These are phyloP conservation scores for Epinotia bilunana DNA, from an alignment of 2,888 invertebrate genomes.

Conservation along the genomic window DNA sequence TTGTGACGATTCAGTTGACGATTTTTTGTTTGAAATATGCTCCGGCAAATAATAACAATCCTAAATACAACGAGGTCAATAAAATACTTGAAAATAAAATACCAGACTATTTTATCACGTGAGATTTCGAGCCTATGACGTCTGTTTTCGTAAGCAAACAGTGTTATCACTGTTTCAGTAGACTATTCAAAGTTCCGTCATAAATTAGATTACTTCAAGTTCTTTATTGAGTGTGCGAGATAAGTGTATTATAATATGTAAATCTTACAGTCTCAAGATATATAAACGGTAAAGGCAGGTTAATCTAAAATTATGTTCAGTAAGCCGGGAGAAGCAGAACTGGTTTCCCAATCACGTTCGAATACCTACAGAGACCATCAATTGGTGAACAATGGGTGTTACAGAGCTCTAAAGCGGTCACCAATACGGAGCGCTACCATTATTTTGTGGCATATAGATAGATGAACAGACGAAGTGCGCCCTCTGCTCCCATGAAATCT, in stretches of 20 bases:
- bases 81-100: not conserved
- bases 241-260: constrained; percentile 15
- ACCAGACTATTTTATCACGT: not conserved
- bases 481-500: constrained; percentile 21
- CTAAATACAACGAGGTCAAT: not conserved
- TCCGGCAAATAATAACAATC: too few relatives aligned
- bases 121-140: not conserved
- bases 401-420: not conserved
- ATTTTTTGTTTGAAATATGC: too few relatives aligned
- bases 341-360: not conserved
- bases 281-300: constrained; percentile 5
- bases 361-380: constrained; percentile 1
- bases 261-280: constrained; percentile 6
- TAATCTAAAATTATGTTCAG: constrained; percentile 5
- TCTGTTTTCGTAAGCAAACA: not conserved
- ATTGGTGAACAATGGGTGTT: constrained; percentile 7
- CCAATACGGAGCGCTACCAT: not conserved
- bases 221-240: constrained; percentile 11
- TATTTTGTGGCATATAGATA: not conserved
- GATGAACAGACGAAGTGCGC: constrained; percentile 7
- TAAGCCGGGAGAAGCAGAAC: not conserved
- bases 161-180: not conserved
- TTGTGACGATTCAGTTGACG: too few relatives aligned
- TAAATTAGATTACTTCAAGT: constrained; percentile 2
- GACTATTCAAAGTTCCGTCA: not conserved